phyloP scores from a whole-genome alignment of 2,113 vertebrate genomes.

The Brevimyrus niger region DNA sequence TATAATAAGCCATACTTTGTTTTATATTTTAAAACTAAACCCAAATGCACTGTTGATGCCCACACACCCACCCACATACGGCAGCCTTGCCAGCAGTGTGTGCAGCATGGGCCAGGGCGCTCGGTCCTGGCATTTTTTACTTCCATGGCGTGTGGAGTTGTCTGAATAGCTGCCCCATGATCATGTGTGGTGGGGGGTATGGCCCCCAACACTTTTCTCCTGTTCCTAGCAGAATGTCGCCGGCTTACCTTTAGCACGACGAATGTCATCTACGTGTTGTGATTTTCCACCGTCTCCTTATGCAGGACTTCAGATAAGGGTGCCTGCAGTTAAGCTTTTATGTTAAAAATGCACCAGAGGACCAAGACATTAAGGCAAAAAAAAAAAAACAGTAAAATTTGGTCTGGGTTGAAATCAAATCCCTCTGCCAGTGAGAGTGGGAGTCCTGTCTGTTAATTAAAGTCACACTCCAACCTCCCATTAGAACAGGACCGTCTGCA shows the following conservation, averaged over 20 bases:
- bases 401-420: not conserved
- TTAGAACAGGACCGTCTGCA: not conserved
- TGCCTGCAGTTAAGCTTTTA: not conserved
- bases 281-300: too few species aligned
- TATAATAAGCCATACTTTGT: not conserved
- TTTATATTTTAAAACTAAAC: not conserved
- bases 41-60: not conserved
- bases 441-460: not conserved
- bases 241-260: not conserved
- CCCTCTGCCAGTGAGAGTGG: not conserved
- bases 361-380: not conserved
- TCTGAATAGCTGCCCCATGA: not conserved
- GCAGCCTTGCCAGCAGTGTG: not conserved
- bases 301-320: not conserved
- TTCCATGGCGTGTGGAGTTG: not conserved
- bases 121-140: not conserved
- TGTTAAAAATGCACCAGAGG: not conserved
- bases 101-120: not conserved
- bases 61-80: not conserved
- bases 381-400: not conserved
- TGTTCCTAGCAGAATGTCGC: not conserved
- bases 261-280: not conserved
- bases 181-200: not conserved
- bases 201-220: not conserved
- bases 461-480: not conserved